phyloP scores from a whole-genome alignment of 2,888 invertebrate genomes.

The Yponomeuta sedellus region DNA sequence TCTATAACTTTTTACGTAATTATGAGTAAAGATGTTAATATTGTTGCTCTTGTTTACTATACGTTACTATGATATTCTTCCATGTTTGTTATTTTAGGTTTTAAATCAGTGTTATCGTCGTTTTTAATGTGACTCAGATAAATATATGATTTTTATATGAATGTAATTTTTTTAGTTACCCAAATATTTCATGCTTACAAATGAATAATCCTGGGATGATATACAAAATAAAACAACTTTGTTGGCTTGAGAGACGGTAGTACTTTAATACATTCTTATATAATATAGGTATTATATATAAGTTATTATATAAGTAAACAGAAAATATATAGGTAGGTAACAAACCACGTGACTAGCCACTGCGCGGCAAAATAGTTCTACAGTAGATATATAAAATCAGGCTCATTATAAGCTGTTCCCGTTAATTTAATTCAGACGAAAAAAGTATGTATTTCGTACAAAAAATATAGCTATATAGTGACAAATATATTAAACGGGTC shows the following conservation, averaged over 20 bases:
- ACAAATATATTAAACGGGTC: no score
- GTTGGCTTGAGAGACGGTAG: slow-evolving; percentile 53
- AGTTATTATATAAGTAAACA: slow-evolving; percentile 68
- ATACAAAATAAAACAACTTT: slow-evolving; percentile 27
- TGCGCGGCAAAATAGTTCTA: slow-evolving; percentile 34
- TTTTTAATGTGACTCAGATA: not conserved
- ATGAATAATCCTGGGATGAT: no score
- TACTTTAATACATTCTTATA: slow-evolving; percentile 68
- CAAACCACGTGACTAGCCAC: slow-evolving; percentile 75
- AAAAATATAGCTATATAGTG: not conserved
- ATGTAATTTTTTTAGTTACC: no score
- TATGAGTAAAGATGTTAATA: not conserved
- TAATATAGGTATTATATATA: slow-evolving; percentile 49
- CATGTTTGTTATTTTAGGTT: not conserved
- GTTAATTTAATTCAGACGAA: no score
- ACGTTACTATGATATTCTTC: not conserved
- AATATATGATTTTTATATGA: not conserved
- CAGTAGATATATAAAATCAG: slow-evolving; percentile 4
- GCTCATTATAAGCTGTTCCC: not conserved
- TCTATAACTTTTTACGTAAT: not conserved
- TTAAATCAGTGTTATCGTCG: not conserved
- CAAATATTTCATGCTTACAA: no score
- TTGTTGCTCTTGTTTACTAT: not conserved
- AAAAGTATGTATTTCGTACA: no score
- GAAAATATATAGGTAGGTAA: slow-evolving; percentile 69